Evolutionary conservation across 2,888 invertebrate species (phyloP), one percentile per base, ranked within the genome.

Genomic region (Protodeltote pygarga): DNA sequence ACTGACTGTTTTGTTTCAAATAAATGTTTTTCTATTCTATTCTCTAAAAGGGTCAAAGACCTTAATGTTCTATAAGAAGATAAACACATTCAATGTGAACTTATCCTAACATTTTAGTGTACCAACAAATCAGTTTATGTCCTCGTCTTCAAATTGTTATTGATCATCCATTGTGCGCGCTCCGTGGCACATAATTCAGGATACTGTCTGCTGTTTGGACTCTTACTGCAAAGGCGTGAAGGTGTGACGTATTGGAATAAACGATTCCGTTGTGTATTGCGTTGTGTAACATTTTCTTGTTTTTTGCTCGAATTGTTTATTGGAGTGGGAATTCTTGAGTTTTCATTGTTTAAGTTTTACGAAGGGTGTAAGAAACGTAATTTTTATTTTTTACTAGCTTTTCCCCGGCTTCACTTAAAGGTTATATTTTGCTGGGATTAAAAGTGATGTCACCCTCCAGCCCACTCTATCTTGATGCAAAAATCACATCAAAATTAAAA

Each of bases 61-160:
- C n/a, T n/a, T n/a, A n/a, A n/a, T 21, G 21, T 6, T 9, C 4
- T 14, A 9, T 3, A 14, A 29, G 11, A 8, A 8, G 0, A 0
- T 9, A 8, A 5, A 38, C 2, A 6, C n/a, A 5, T 8, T 3
- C 31, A 58, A 3, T 58, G 24, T 69, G 25, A 9, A 39, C 49
- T 35, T 40, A 2, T n/a, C 63, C 46, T 46, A 65, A 57, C 28
- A 42, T 46, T 55, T 53, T 40, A 59, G 46, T 58, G 44, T 54
- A 58, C 31, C 61, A 80, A 82, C 84, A 85, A 85, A 85, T 86
- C 83, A 79, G 68, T 54, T 69, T 70, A 53, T 66, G 69, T 65
- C 69, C 69, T 67, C 73, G 81, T 81, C 78, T 75, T 78, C 80
- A 83, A 85, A 88, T 87, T 87, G 87, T 88, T 88, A 89, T 89